Conservation (phyloP, 2,797 vertebrate species). For the Euphonia xanthogaster region DNA sequence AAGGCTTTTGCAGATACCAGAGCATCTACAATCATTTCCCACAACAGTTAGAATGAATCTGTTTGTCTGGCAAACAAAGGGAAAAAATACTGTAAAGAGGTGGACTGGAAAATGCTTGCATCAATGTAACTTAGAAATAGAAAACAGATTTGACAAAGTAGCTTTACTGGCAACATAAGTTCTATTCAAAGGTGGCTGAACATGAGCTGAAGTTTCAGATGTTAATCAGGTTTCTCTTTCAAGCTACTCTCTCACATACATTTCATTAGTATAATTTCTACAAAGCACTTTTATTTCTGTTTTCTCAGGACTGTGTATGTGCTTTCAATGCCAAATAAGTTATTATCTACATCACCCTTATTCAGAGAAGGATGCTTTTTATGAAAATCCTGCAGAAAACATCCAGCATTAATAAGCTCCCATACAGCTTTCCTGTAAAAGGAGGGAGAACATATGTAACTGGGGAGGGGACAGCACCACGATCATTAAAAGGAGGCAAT, state of each 20-base stretch:
- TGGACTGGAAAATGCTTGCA: not conserved
- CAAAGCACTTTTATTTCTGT: slow-evolving; percentile 18
- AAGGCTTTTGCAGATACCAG: not conserved
- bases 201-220: not conserved
- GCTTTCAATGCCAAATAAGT: not conserved
- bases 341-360: not conserved
- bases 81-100: not conserved
- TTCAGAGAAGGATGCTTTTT: not conserved
- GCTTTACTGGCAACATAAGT: not conserved
- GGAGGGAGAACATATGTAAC: not conserved
- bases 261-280: slow-evolving; percentile 28
- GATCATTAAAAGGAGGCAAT: not conserved
- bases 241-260: not conserved
- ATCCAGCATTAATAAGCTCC: not conserved
- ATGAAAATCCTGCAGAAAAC: not conserved
- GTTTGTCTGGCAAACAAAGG: not conserved
- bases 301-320: not conserved
- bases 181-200: not conserved
- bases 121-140: not conserved
- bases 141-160: not conserved
- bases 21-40: not conserved
- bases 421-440: not conserved
- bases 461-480: not conserved
- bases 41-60: not conserved
- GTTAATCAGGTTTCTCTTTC: slow-evolving; percentile 14